Evolutionary conservation across 2,797 vertebrate species (phyloP), one percentile per base, ranked within the genome.

Genomic region (Channa striata): DNA sequence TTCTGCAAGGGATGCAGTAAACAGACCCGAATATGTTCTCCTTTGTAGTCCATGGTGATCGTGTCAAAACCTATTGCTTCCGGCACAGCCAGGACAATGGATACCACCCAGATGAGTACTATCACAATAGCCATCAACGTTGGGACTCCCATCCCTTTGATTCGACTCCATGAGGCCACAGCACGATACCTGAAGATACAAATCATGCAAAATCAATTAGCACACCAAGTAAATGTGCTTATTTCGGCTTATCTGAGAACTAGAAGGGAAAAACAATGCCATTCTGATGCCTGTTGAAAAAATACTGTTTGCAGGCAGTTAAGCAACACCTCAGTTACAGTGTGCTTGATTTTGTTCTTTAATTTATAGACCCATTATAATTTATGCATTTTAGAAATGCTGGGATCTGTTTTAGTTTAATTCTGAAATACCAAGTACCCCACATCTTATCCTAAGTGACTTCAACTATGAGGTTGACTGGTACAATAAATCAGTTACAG

Each of bases 101-200:
- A 99, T 76, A 97, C 42, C 65, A 96, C 87, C 98, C 98, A 99
- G 85, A 99, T 99, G 69, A 98, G 88, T 12, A 94, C 89, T 71
- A 99, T 98, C 93, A 97, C 96, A 14, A 97, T 95, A 19, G 97
- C 95, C 63, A 96, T 98, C 95, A 96, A 97, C 87, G 95, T 98
- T 0, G 98, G 95, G 83, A 98, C 94, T 0, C 97, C 95, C 0
- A 97, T 97, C 43, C 97, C 96, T 94, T 98, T 97, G 88, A 99
- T 96, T 10, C 96, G 95, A 85, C 95, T 98, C 97, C 97, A 97
- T 0, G 97, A 99, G 63, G 96, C 96, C 58, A 99, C 97, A 0
- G 97, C 97, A 57, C 97, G 95, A 82, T 98, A 99, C 87, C 98
- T 99, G 74, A 57, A 64, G 20, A 66, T 50, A 4, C 16, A 50